Evolutionary conservation across 2,888 invertebrate species (phyloP).

Genomic region (Hipparchia sbordonii): DNA sequence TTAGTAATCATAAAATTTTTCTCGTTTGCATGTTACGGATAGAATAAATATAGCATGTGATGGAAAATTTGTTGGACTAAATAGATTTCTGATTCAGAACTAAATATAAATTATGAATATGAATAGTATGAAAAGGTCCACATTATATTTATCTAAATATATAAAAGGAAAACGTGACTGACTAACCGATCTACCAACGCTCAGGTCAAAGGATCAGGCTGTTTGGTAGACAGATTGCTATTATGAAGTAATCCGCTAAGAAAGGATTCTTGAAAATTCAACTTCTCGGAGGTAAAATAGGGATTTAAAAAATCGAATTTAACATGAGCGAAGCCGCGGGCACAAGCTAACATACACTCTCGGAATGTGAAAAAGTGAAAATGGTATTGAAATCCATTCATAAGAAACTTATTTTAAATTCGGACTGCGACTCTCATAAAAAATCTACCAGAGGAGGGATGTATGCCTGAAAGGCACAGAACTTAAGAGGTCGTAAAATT

Average conservation of each 20-base stretch:
- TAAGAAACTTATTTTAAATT: not conserved
- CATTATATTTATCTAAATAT: no score
- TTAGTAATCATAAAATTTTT: slow-evolving; percentile 41
- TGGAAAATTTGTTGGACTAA: not conserved
- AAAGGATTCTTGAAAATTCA: not conserved
- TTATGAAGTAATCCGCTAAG: not conserved
- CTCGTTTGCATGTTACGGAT: slow-evolving; percentile 18
- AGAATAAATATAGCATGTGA: slow-evolving; percentile 4
- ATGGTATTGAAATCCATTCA: not conserved
- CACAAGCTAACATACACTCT: not conserved
- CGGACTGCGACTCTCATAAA: not conserved
- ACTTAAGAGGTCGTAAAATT: not conserved
- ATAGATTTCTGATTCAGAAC: not conserved
- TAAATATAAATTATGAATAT: no score
- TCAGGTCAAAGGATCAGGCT: no score
- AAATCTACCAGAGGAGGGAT: not conserved
- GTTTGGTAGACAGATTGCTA: no score
- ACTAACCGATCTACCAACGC: no score
- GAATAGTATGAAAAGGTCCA: no score
- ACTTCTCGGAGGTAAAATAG: no score
- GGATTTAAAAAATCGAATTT: no score
- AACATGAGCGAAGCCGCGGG: no score
- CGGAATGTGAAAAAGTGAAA: not conserved
- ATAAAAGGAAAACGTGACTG: no score
- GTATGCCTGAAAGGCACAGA: not conserved